Base-by-base conservation (phyloP, 2,113 vertebrate species). In the Lepus timidus region DNA sequence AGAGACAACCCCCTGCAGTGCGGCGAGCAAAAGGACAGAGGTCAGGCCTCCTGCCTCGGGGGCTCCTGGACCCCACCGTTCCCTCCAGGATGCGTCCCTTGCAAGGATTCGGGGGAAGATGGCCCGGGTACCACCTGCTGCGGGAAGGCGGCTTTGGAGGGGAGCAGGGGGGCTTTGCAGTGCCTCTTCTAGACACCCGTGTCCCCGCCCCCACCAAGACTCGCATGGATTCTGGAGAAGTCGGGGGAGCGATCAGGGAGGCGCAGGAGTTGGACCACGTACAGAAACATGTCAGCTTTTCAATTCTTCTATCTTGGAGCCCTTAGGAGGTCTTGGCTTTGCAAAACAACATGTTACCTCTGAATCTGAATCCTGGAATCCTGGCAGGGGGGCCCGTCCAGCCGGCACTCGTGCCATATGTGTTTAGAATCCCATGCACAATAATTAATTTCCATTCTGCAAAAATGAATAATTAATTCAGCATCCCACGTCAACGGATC, bases 371-470 rank as follows among this genome's bases (percentile, higher is more conserved):
- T 98, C 98, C 97, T 89, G 96, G 97, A 97, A 97, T 97, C 97
- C 98, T 98, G 98, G 98, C 96, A 94, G 98, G 98, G 98, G 98
- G 98, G 97, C 97, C 96, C 91, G 97, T 98, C 98, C 98, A 98
- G 97, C 98, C 97, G 83, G 97, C 97, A 95, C 97, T 98, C 96
- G 98, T 97, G 98, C 98, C 98, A 98, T 98, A 98, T 98, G 98
- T 98, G 98, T 98, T 98, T 98, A 98, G 98, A 98, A 98, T 98
- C 98, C 98, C 97, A 98, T 98, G 98, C 97, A 98, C 98, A 98
- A 98, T 98, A 98, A 98, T 98, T 98, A 98, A 98, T 98, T 98
- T 98, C 97, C 96, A 98, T 98, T 98, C 98, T 98, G 98, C 97
- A 98, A 97, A 98, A 97, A 98, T 98, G 98, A 98, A 98, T 98